Evolutionary conservation across 2,113 vertebrate species (phyloP), one percentile per base, ranked within the genome.

Genomic region (Onychorhynchus coronatus): DNA sequence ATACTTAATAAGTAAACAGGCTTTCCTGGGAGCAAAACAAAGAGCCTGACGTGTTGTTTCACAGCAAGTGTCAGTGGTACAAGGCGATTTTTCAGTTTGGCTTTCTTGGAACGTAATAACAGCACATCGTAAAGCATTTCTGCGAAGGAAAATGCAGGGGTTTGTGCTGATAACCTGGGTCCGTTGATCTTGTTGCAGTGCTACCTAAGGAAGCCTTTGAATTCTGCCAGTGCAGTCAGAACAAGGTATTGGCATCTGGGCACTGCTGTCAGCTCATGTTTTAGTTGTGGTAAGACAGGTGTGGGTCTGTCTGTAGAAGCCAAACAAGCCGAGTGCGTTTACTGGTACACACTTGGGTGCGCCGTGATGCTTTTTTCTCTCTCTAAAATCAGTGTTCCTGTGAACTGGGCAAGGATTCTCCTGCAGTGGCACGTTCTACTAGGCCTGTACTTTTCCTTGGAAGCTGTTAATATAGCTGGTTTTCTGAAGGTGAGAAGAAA

Each of bases 11-110:
- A 89, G 55, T 25, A 72, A 86, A 93, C 75, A 72, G 41, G 61
- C 68, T 96, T 93, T 96, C 88, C 88, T 81, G 52, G 83, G 85
- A 91, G 85, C 82, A 22, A 27, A 55, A 68, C 72, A 93, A 56
- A 74, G 79, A 49, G 33, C 39, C 84, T 85, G 67, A 12, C 0
- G 0, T 31, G 14, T 56, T 89, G 71, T 72, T 85, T 95, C 56
- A 6, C 47, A 81, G 93, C 33, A 31, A 71, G 68, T 8, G 71
- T 55, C 88, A 55, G 31, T 24, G 30, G 14, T 25, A 71, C 47
- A 49, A 71, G 67, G 18, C n/a, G 63, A 14, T n/a, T 67, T 91
- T 85, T 88, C 74, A 71, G 10, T 73, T 75, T 62, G 78, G 9
- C 78, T 91, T 76, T 65, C 63, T 39, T 80, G 35, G 46, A 93